Base-by-base conservation (phyloP, 2,113 vertebrate species). In the Plotosus lineatus region DNA sequence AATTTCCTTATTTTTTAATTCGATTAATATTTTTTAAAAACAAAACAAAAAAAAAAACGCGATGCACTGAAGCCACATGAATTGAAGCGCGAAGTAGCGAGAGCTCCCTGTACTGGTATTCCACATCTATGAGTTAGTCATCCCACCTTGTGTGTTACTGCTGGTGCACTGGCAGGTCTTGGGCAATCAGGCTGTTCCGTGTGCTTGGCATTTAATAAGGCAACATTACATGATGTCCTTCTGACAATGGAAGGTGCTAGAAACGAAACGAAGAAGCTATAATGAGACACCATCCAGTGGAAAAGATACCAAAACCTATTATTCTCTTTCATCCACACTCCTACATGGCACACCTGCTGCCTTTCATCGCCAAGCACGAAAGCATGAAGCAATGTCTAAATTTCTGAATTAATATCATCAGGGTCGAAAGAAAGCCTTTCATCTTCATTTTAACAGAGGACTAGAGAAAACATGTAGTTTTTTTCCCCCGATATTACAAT, bases 151-250 rank as follows among this genome's bases (percentile, higher is more conserved):
- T 40, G 85, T 26, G 75, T 84, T 80, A 87, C 86, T 79, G 84
- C 63, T 58, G 80, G 91, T 80, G 91, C 92, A 48, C 91, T 90
- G 82, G 84, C 86, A 83, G 50, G 82, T 78, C 90, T 84, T 80
- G 90, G 76, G 80, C 26, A 17, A n/a, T 55, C 82, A n/a, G 73
- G 56, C n/a, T 86, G 77, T 86, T 94, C 91, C 56, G 77, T 65
- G 63, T 48, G 79, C 56, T 86, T 84, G 66, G 90, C 90, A 38
- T 75, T 88, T 80, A 89, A 90, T 63, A 58, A 85, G 15, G 78
- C 83, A 78, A 90, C 88, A 86, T 92, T 90, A 87, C 90, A 91
- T 58, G 94, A 93, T 0, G 87, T 74, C 87, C 84, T 94, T 89
- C 92, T 94, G 48, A 63, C 75, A 79, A 90, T 85, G 86, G 86